Evolutionary conservation across 2,113 vertebrate genomes (phyloP).

Genomic region (Cyprinus carpio): DNA sequence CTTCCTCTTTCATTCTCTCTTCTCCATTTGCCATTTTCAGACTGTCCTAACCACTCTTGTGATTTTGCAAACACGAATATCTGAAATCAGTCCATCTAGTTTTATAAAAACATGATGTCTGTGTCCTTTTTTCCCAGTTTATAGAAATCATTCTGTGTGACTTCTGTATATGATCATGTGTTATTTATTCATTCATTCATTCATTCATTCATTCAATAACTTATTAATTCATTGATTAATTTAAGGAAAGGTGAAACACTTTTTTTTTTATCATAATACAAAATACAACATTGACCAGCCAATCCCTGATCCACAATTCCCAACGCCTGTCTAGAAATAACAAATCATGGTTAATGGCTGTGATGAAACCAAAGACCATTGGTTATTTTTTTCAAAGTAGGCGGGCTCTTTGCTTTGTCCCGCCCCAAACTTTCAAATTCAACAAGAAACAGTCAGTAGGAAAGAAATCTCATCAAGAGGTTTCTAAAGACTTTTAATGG

Average conservation of each 20-base stretch:
- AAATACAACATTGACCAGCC: neutral
- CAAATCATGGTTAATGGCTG: neutral
- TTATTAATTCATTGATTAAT: no score
- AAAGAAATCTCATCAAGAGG: neutral
- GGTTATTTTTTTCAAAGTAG: neutral
- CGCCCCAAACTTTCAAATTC: no score
- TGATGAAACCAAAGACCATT: neutral
- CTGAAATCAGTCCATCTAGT: neutral
- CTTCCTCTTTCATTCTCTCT: neutral
- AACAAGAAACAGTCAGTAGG: neutral
- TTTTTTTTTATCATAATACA: no score
- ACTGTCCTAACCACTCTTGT: slow-evolving; percentile 14
- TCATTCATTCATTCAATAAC: no score
- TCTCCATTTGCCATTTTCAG: slow-evolving; percentile 17
- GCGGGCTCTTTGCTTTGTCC: neutral
- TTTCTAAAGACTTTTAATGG: neutral
- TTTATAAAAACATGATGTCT: neutral
- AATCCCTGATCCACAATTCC: neutral
- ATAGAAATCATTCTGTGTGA: neutral
- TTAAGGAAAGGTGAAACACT: no score
- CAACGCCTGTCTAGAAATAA: neutral
- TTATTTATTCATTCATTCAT: no score
- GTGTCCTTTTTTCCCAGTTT: no score
- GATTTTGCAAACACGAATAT: neutral
- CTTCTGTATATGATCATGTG: neutral